Percentiles rank a stretch among this genome's conserved stretches.
Evolutionary conservation across 2,888 invertebrate genomes (phyloP).

Genomic region (Caenorhabditis sinica): DNA sequence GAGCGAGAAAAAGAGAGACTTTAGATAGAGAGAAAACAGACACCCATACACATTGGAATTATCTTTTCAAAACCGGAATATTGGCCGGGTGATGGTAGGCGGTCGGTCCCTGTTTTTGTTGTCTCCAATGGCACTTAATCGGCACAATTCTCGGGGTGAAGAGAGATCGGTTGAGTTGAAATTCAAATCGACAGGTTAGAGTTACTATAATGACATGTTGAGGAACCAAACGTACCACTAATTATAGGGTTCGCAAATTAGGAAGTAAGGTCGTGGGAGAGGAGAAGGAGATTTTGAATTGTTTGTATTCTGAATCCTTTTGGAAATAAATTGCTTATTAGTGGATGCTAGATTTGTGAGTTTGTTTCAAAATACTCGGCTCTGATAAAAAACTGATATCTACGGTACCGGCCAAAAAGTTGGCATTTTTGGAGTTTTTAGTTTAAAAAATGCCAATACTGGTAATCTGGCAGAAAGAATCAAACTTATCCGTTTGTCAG

Average conservation of each 20-base stretch:
- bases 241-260: conserved; percentile 21
- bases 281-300: conserved; percentile 8
- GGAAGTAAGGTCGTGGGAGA: neutral
- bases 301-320: neutral
- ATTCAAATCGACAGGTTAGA: conserved; percentile 29
- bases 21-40: conserved; percentile 23
- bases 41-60: conserved; percentile 48
- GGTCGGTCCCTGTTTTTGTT: conserved; percentile 17
- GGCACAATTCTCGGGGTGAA: conserved; percentile 11
- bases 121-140: conserved; percentile 13
- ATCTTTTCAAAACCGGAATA: conserved; percentile 62
- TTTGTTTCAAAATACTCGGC: too few relatives aligned
- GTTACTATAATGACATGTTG: conserved; percentile 1
- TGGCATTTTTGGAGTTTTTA: too few relatives aligned
- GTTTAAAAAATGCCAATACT: too few relatives aligned
- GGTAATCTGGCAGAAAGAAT: too few relatives aligned
- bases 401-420: too few relatives aligned
- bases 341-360: too few relatives aligned
- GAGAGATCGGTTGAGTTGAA: conserved; percentile 9
- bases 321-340: too few relatives aligned
- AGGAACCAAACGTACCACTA: neutral
- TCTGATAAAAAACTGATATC: too few relatives aligned
- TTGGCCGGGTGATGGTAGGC: neutral
- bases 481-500: too few relatives aligned
- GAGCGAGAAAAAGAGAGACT: conserved; percentile 30